Evolutionary conservation across 2,113 vertebrate genomes (phyloP).

Genomic region (Spea multiplicata): DNA sequence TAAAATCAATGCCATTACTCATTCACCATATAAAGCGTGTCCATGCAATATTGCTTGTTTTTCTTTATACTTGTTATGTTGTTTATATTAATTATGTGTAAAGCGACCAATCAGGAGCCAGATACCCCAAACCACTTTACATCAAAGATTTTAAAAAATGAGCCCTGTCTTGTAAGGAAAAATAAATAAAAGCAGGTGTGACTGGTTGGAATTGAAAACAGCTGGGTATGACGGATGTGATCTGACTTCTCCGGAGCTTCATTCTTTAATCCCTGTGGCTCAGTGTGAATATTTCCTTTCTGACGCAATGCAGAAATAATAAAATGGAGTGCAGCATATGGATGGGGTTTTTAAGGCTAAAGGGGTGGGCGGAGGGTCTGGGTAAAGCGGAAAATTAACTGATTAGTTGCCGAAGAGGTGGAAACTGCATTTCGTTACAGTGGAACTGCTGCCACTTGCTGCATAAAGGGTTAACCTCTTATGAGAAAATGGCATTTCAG

Average conservation of each 20-base stretch:
- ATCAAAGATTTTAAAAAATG: constrained; percentile 64
- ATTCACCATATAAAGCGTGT: constrained; percentile 32
- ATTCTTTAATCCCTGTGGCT: constrained; percentile 67
- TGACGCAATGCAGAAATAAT: constrained; percentile 69
- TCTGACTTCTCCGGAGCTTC: constrained; percentile 64
- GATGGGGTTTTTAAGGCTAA: constrained; percentile 58
- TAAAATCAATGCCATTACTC: too few relatives aligned
- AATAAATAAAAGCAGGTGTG: constrained; percentile 81
- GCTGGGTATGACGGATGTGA: constrained; percentile 67
- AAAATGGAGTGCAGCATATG: constrained; percentile 65
- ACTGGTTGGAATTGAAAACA: constrained; percentile 65
- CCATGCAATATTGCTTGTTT: background rate
- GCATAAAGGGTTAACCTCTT: constrained; percentile 31
- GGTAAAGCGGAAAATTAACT: constrained; percentile 35
- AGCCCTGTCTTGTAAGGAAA: constrained; percentile 62
- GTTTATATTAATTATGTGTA: constrained; percentile 6
- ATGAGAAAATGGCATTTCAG: constrained; percentile 14
- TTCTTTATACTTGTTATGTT: background rate
- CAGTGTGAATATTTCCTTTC: constrained; percentile 66
- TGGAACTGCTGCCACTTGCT: background rate
- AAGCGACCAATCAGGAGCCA: constrained; percentile 28
- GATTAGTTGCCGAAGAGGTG: constrained; percentile 14
- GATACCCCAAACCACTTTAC: constrained; percentile 38
- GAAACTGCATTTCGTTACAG: background rate
- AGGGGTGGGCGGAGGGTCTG: constrained; percentile 14